Conservation (phyloP, 2,113 vertebrate species). For the Centropristis striata region DNA sequence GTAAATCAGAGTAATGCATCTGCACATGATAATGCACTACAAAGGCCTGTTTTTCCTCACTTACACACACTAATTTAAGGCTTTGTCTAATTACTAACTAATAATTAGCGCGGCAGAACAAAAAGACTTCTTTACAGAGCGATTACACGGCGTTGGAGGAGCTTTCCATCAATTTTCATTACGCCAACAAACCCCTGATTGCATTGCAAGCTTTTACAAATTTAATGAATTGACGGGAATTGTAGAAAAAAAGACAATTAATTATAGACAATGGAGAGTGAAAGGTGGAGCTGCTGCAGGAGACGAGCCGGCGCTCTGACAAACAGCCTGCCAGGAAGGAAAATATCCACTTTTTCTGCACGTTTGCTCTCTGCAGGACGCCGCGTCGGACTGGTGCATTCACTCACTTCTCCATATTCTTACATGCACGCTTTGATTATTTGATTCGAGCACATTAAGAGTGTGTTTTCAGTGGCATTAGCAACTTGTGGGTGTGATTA, state of each 20-base stretch:
- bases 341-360: constrained; percentile 10
- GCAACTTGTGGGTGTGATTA: no score
- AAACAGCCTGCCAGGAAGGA: constrained; percentile 35
- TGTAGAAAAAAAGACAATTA: constrained; percentile 28
- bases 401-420: no score
- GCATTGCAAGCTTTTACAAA: constrained; percentile 32
- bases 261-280: constrained; percentile 13
- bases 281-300: constrained; percentile 3
- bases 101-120: constrained; percentile 48
- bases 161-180: constrained; percentile 69
- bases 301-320: not conserved
- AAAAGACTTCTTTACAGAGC: constrained; percentile 36
- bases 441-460: no score
- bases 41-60: constrained; percentile 38
- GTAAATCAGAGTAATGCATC: constrained; percentile 55
- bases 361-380: constrained; percentile 11
- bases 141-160: constrained; percentile 52
- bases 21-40: constrained; percentile 3
- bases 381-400: no score
- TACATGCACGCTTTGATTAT: no score
- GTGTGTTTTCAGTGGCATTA: no score
- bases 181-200: constrained; percentile 50
- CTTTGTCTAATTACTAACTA: constrained; percentile 41
- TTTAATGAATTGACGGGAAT: constrained; percentile 47
- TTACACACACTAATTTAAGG: constrained; percentile 25